phyloP scores from a whole-genome alignment of 2,113 vertebrate species.

The Geococcyx californianus region DNA sequence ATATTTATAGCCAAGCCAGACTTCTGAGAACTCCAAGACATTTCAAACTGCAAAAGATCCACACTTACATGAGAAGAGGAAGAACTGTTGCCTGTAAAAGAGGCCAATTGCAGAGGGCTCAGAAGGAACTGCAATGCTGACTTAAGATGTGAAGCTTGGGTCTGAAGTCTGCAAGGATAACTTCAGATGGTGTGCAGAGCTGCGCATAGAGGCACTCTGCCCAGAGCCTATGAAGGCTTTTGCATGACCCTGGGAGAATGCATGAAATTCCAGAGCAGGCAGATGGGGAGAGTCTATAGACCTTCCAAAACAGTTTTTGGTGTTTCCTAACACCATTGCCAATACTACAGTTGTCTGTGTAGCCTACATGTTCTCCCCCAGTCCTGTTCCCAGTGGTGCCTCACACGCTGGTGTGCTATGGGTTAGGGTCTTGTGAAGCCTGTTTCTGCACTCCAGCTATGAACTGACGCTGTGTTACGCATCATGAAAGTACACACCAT shows the following conservation, averaged over 20 bases:
- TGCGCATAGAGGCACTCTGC: neutral
- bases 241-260: neutral
- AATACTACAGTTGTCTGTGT: neutral
- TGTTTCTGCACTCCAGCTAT: neutral
- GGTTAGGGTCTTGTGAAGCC: neutral
- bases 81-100: neutral
- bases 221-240: neutral
- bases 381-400: neutral
- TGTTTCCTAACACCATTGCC: neutral
- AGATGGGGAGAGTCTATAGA: neutral
- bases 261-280: neutral
- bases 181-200: neutral
- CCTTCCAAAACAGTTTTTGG: neutral
- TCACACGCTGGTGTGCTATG: neutral
- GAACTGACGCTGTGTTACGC: neutral
- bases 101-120: neutral
- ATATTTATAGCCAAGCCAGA: neutral
- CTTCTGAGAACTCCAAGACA: neutral
- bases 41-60: neutral
- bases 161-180: neutral
- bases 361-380: neutral
- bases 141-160: accelerated
- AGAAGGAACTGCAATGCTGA: neutral
- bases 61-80: neutral
- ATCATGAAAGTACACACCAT: neutral